Evolutionary conservation across 2,797 vertebrate genomes (phyloP).

Genomic region (Lemur catta): DNA sequence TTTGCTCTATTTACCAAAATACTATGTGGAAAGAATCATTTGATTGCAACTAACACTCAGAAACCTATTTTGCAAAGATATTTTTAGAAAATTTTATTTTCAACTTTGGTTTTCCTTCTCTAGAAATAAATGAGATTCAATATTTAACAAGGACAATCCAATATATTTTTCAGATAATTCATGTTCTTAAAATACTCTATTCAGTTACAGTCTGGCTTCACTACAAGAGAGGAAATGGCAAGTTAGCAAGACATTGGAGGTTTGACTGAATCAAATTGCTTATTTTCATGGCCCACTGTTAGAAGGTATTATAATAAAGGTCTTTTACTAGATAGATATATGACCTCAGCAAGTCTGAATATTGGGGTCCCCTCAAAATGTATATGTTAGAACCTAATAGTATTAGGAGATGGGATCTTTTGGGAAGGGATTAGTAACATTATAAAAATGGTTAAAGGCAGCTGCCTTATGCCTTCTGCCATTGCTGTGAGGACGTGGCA

Average conservation of each 20-base stretch:
- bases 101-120: background rate
- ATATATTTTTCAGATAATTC: background rate
- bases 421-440: background rate
- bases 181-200: background rate
- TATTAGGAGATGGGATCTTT: background rate
- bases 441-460: background rate
- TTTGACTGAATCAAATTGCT: background rate
- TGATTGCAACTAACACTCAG: background rate
- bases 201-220: background rate
- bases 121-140: background rate
- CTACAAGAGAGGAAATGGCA: background rate
- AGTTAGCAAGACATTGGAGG: background rate
- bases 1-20: background rate
- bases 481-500: background rate
- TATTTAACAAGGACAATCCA: background rate
- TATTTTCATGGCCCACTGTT: background rate
- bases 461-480: background rate
- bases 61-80: background rate
- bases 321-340: background rate
- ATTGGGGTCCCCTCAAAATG: background rate
- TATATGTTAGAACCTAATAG: background rate
- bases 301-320: background rate
- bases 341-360: background rate
- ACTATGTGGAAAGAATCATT: background rate
- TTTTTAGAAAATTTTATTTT: background rate